Evolutionary conservation across 2,113 vertebrate species (phyloP).

Genomic region (Malurus melanocephalus): DNA sequence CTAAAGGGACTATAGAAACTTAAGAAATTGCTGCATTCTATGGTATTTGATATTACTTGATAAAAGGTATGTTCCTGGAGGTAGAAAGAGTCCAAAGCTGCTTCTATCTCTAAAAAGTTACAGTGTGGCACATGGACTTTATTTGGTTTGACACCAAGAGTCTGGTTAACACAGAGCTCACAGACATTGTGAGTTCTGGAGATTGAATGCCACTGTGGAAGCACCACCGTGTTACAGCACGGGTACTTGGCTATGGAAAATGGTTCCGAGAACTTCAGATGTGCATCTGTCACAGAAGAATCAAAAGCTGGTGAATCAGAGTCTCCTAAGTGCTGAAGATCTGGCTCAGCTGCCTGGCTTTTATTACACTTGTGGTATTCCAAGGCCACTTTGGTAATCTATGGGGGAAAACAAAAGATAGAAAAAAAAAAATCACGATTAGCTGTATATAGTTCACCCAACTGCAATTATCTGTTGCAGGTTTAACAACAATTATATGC

Average conservation of each 20-base stretch:
- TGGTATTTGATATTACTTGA: slow-evolving; percentile 52
- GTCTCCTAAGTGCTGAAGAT: slow-evolving; percentile 34
- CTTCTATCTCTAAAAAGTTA: slow-evolving; percentile 72
- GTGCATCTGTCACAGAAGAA: slow-evolving; percentile 18
- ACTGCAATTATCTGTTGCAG: background rate
- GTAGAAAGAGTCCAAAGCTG: slow-evolving; percentile 79
- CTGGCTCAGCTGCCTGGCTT: slow-evolving; percentile 53
- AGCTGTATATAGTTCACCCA: background rate
- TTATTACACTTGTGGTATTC: slow-evolving; percentile 86
- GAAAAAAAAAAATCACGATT: background rate
- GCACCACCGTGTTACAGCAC: slow-evolving; percentile 86
- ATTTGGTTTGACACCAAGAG: slow-evolving; percentile 42
- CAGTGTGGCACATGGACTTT: slow-evolving; percentile 68
- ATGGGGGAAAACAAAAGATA: background rate
- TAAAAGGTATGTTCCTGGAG: slow-evolving; percentile 78
- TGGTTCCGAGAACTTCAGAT: background rate
- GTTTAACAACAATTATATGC: background rate
- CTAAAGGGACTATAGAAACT: slow-evolving; percentile 84
- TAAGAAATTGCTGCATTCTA: slow-evolving; percentile 81
- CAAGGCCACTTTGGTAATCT: slow-evolving; percentile 89
- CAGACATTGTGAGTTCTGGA: slow-evolving; percentile 78
- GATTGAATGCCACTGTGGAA: slow-evolving; percentile 71
- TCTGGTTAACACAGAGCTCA: slow-evolving; percentile 84
- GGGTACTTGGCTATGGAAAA: slow-evolving; percentile 17
- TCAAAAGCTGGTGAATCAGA: slow-evolving; percentile 10